Conservation (phyloP, 2,888 invertebrate genomes). For the Dicranocentrus wangi region DNA sequence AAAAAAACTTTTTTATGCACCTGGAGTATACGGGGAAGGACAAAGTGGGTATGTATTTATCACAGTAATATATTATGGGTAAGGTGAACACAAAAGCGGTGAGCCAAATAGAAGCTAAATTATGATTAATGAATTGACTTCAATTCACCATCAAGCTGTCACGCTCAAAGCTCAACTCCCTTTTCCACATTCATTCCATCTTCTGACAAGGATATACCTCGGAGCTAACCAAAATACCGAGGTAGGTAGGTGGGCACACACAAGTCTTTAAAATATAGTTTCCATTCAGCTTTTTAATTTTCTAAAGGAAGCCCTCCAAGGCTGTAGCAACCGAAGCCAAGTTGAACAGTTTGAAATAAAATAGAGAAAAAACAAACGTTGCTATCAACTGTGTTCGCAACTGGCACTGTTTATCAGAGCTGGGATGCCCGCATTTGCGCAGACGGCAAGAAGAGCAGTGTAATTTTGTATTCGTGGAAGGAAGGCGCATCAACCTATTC, state of each 20-base stretch:
- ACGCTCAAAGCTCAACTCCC: conserved; percentile 25
- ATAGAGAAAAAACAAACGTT: too few species aligned
- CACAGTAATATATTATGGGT: background rate
- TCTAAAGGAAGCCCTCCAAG: background rate
- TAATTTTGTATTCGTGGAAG: too few species aligned
- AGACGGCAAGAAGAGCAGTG: too few species aligned
- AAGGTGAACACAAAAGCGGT: too few species aligned
- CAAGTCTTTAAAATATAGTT: background rate
- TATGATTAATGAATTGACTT: conserved; percentile 72
- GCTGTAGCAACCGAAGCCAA: background rate
- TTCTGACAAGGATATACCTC: too few species aligned
- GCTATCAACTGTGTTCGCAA: too few species aligned
- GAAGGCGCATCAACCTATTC: too few species aligned
- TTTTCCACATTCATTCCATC: background rate
- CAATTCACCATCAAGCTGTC: conserved; percentile 38
- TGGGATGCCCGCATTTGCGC: too few species aligned
- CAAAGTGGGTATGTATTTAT: background rate
- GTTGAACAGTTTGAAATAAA: background rate
- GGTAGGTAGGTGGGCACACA: background rate
- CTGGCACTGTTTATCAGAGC: too few species aligned
- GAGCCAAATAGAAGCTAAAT: conserved; percentile 68
- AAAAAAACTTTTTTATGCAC: too few species aligned
- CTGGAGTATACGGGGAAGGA: conserved; percentile 3
- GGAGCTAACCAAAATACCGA: too few species aligned
- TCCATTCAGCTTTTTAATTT: background rate